Percentiles rank a stretch among this genome's conserved stretches.
These are phyloP conservation scores for Babylonia areolata DNA, from an alignment of 1,140 invertebrate genomes.

Conservation along the genomic window DNA sequence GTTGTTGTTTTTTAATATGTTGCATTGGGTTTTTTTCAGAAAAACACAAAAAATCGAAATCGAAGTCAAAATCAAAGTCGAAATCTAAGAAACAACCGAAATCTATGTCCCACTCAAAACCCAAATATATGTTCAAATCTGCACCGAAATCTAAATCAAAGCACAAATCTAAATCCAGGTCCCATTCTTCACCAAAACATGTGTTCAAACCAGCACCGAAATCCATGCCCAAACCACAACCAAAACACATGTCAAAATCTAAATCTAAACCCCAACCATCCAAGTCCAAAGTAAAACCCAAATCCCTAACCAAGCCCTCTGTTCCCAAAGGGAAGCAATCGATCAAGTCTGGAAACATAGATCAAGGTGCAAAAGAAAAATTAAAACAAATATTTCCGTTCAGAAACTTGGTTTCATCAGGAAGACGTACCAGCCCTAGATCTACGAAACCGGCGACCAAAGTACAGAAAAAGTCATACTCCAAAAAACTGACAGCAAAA, in stretches of 20 bases:
- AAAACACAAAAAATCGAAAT: not conserved
- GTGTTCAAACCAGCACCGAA: not conserved
- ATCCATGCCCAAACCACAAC: not conserved
- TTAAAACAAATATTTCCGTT: too few relatives aligned
- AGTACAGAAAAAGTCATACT: too few relatives aligned
- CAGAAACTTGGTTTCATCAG: too few relatives aligned
- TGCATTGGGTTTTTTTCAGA: too few relatives aligned
- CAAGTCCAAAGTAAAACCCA: not conserved
- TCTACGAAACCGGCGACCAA: too few relatives aligned
- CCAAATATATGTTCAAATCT: not conserved
- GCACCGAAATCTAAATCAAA: slow-evolving; percentile 1
- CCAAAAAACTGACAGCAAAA: not conserved
- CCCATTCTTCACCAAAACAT: not conserved
- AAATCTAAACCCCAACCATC: not conserved
- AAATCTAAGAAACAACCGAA: not conserved
- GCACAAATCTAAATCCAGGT: not conserved
- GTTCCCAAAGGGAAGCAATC: too few relatives aligned
- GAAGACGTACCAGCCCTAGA: too few relatives aligned
- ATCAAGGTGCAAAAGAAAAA: not conserved
- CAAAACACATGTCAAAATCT: not conserved
- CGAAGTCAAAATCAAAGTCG: not conserved
- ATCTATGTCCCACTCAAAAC: not conserved
- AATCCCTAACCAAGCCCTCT: not conserved
- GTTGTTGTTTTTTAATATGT: too few relatives aligned
- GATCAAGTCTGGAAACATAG: too few relatives aligned